These are phyloP conservation scores for Megalonaias nervosa DNA, from an alignment of 1,140 invertebrate genomes.

Conservation along the genomic window DNA sequence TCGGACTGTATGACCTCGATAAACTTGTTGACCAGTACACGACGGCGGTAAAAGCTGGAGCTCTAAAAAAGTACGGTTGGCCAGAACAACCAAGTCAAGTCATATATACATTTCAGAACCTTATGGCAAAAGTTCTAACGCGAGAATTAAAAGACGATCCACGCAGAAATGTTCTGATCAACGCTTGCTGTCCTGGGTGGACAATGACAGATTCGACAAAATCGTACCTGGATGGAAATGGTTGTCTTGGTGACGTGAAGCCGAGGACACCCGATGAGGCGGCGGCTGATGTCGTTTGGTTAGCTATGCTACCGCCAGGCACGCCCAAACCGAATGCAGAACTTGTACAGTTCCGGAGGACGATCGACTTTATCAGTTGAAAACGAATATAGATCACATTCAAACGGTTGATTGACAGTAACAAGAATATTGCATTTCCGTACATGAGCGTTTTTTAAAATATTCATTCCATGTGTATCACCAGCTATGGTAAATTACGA, in stretches of 20 bases:
- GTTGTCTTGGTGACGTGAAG: constrained; percentile 21
- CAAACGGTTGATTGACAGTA: no score
- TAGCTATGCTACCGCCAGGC: constrained; percentile 30
- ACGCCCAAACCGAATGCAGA: constrained; percentile 25
- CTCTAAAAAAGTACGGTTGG: constrained; percentile 36
- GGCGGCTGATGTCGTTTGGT: constrained; percentile 29
- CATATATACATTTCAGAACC: constrained; percentile 20
- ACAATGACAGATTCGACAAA: constrained; percentile 25
- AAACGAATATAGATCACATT: no score
- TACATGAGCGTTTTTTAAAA: no score
- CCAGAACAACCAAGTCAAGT: constrained; percentile 31
- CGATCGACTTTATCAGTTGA: no score
- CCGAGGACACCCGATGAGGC: constrained; percentile 31
- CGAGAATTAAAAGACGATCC: constrained; percentile 14
- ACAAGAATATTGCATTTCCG: no score
- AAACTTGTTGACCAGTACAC: constrained; percentile 30
- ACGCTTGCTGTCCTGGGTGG: constrained; percentile 40
- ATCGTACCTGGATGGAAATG: constrained; percentile 23
- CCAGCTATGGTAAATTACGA: no score
- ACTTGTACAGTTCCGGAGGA: neutral
- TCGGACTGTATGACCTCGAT: constrained; percentile 28
- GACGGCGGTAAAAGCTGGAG: constrained; percentile 22
- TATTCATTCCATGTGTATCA: no score
- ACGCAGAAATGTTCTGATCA: constrained; percentile 33
- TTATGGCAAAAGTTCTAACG: constrained; percentile 14